Evolutionary conservation across 2,113 vertebrate genomes (phyloP), one percentile per base, ranked within the genome.

Genomic region (Pseudorasbora parva): DNA sequence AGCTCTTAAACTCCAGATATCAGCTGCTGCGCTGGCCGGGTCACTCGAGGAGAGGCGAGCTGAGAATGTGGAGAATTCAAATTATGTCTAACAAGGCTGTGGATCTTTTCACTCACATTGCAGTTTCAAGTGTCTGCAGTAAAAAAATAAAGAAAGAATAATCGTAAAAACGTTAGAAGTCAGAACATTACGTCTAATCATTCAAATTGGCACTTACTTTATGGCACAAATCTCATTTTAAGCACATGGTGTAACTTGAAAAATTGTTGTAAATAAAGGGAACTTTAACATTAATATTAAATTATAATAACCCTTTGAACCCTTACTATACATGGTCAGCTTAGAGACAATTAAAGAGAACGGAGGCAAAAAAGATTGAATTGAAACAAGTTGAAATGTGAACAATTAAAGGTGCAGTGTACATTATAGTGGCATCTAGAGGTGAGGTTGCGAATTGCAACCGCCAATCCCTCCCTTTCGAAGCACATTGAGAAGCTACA

Each of bases 31-130:
- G 5, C n/a, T 30, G 9, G 77, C 25, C 8, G 59, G 17, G 59
- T 64, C 78, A 33, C 27, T n/a, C 27, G 59, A 79, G 60, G 78
- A 79, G 43, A 66, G 77, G 43, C 59, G 19, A 79, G 59, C 8
- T 10, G 43, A 79, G 37, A 62, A 78, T 78, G n/a, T 78, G 56
- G 37, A 78, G 43, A 79, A 79, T 66, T 66, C 78, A 79, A 79
- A 79, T 79, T 17, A 64, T 49, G 59, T 79, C 66, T 66, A 79
- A 79, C 12, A 25, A 79, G 78, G 59, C 59, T 66, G 43, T 66
- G 41, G 19, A 10, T n/a, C 43, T 47, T 59, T 66, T 30, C 25
- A 79, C 43, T 66, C 60, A n/a, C 59, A 6, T 47, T 9, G 66
- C 15, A 41, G 11, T 62, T 79, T 64, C 60, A 79, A 79, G 23